phyloP scores from a whole-genome alignment of 1,140 invertebrate species.

The Maconellicoccus hirsutus region DNA sequence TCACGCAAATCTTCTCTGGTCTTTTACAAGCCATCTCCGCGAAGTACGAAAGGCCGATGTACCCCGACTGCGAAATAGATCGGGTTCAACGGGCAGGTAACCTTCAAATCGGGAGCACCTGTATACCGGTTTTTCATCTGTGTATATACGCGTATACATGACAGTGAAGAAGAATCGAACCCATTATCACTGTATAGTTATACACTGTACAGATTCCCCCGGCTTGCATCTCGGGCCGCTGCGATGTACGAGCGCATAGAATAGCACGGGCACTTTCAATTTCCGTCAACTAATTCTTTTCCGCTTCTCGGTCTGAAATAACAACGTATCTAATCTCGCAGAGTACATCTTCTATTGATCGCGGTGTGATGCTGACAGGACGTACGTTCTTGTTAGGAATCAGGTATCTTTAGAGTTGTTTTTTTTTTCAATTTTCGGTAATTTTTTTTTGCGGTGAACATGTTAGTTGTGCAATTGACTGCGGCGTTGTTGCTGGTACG shows the following conservation, averaged over 20 bases:
- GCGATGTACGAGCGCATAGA: background rate
- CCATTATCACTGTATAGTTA: background rate
- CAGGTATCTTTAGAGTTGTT: background rate
- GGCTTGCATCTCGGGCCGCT: too few relatives aligned
- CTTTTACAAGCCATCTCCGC: too few relatives aligned
- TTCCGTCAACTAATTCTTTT: background rate
- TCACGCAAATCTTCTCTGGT: too few relatives aligned
- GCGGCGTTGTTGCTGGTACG: background rate
- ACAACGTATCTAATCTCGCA: too few relatives aligned
- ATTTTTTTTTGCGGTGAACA: background rate
- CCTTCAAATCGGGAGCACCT: conserved; percentile 15
- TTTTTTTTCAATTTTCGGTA: background rate
- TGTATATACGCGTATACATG: background rate
- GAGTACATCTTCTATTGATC: too few relatives aligned
- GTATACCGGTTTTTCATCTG: conserved; percentile 13
- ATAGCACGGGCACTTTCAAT: background rate
- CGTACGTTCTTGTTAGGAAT: background rate
- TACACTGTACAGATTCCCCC: background rate
- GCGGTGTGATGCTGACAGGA: background rate
- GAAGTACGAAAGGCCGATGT: background rate
- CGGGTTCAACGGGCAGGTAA: conserved; percentile 5
- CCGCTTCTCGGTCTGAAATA: too few relatives aligned
- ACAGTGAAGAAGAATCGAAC: conserved; percentile 3
- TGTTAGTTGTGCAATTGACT: background rate
- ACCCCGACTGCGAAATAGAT: conserved; percentile 8